phyloP scores from a whole-genome alignment of 2,888 invertebrate species.

The Euphydryas editha region DNA sequence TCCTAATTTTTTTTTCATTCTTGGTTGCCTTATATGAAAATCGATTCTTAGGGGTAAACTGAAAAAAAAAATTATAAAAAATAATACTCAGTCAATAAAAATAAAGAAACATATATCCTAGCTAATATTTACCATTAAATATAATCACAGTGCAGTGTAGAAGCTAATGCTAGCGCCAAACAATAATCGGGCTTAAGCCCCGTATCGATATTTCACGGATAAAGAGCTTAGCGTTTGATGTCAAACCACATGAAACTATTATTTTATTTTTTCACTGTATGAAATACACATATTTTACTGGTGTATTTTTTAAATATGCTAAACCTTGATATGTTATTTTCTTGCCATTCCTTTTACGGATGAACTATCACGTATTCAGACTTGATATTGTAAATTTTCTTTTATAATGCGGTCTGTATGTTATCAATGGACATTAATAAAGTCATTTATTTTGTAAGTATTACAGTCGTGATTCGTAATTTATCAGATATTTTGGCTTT shows the following conservation, averaged over 20 bases:
- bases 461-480: too few species aligned
- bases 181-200: slow-evolving; percentile 24
- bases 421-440: too few species aligned
- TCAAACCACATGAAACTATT: slow-evolving; percentile 25
- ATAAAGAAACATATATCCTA: not conserved
- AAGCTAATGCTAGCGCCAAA: slow-evolving; percentile 21
- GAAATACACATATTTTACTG: not conserved
- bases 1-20: too few species aligned
- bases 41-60: too few species aligned
- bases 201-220: slow-evolving; percentile 28
- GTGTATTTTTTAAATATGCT: not conserved
- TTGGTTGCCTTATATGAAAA: not conserved
- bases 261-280: slow-evolving; percentile 1
- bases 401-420: too few species aligned
- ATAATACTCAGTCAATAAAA: not conserved
- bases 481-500: too few species aligned
- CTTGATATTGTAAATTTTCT: too few species aligned
- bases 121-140: slow-evolving; percentile 10
- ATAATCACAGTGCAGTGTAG: slow-evolving; percentile 23
- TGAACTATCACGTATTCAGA: too few species aligned
- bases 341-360: too few species aligned
- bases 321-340: too few species aligned
- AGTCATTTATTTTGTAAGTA: too few species aligned
- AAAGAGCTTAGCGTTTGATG: slow-evolving; percentile 27
- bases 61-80: not conserved